A percentile compares a stretch with the other conserved stretches of the same genome.
Conservation (phyloP, 2,888 invertebrate genomes). For the Ceratothoa steindachneri region DNA sequence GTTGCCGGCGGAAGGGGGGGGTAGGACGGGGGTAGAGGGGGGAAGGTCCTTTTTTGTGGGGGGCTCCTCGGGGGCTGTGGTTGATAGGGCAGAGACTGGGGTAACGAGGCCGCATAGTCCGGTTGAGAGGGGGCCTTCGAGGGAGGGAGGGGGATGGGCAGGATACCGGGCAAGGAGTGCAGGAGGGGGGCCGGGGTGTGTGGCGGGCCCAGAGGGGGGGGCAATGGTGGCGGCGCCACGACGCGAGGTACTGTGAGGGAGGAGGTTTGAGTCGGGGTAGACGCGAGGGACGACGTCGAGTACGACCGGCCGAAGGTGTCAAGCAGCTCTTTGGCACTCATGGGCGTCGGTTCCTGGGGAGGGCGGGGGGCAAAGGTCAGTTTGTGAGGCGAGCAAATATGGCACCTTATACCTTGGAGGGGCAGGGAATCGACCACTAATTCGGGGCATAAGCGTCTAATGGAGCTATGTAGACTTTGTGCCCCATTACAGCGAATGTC, state of each 20-base stretch:
- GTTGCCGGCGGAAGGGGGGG: conserved; percentile 2
- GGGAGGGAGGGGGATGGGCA: background rate
- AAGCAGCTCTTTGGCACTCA: conserved; percentile 44
- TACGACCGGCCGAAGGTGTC: conserved; percentile 43
- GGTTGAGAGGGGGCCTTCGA: background rate
- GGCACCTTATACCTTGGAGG: too few species aligned
- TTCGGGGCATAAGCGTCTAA: too few species aligned
- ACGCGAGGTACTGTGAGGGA: background rate
- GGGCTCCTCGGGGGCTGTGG: conserved; percentile 52
- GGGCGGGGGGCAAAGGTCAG: too few species aligned
- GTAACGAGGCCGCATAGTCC: background rate
- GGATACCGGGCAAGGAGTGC: background rate
- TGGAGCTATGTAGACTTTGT: too few species aligned
- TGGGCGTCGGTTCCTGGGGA: conserved; percentile 42
- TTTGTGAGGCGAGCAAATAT: too few species aligned
- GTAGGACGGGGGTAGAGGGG: conserved; percentile 53
- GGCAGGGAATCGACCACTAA: too few species aligned
- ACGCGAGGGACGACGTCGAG: background rate
- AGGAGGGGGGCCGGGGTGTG: background rate
- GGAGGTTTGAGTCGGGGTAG: background rate
- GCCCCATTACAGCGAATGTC: too few species aligned
- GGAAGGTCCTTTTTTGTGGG: conserved; percentile 57
- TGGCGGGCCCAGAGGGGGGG: conserved; percentile 16
- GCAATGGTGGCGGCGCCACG: conserved; percentile 3
- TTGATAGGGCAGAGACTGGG: conserved; percentile 7